A percentile compares a stretch with the other conserved stretches of the same genome.
These are phyloP conservation scores for Drosophila suboccidentalis DNA, from an alignment of 2,888 invertebrate species.

Conservation along the genomic window DNA sequence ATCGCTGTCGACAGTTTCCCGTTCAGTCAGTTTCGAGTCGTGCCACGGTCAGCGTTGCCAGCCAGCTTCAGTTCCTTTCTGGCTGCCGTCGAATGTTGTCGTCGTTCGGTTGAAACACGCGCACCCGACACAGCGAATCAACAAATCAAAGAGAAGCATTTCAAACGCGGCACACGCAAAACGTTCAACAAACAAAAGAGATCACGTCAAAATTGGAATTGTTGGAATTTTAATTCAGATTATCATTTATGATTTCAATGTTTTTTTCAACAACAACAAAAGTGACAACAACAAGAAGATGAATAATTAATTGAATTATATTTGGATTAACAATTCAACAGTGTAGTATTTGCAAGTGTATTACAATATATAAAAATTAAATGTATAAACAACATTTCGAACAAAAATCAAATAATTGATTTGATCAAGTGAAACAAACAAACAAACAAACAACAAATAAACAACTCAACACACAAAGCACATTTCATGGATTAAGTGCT, in stretches of 20 bases:
- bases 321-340: slow-evolving; percentile 41
- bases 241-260: slow-evolving; percentile 9
- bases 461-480: slow-evolving; percentile 46
- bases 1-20: slow-evolving; percentile 68
- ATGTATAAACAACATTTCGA: slow-evolving; percentile 40
- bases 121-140: slow-evolving; percentile 55
- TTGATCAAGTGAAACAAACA: slow-evolving; percentile 31
- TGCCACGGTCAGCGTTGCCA: slow-evolving; percentile 79
- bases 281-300: slow-evolving; percentile 25
- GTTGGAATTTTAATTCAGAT: slow-evolving; percentile 6
- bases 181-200: slow-evolving; percentile 28
- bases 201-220: slow-evolving; percentile 49
- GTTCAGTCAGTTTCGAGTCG: slow-evolving; percentile 83
- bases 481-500: slow-evolving; percentile 77
- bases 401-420: slow-evolving; percentile 25
- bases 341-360: slow-evolving; percentile 53
- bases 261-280: slow-evolving; percentile 38
- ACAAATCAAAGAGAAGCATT: slow-evolving; percentile 44
- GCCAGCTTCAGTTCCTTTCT: slow-evolving; percentile 85
- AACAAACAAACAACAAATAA: slow-evolving; percentile 33
- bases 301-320: slow-evolving; percentile 19
- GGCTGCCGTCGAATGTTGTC: slow-evolving; percentile 86
- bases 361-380: slow-evolving; percentile 32
- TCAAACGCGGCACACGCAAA: slow-evolving; percentile 46
- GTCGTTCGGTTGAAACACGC: slow-evolving; percentile 80